These are phyloP conservation scores for Crocidura indochinensis DNA, from an alignment of 2,797 vertebrate genomes.

Conservation along the genomic window DNA sequence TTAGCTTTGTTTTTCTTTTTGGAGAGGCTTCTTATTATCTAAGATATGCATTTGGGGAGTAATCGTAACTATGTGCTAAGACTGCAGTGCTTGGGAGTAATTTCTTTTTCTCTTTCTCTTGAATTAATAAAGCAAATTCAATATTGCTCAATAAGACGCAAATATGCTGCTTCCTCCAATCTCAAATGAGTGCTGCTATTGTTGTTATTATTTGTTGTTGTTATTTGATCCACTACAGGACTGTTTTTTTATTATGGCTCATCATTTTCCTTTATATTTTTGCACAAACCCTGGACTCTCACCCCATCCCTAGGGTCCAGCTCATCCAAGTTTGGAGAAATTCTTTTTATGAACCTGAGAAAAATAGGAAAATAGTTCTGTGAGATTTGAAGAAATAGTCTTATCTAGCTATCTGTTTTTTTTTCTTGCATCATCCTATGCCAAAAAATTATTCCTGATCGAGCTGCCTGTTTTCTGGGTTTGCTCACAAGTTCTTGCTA, in stretches of 20 bases:
- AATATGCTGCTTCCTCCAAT: slow-evolving; percentile 6
- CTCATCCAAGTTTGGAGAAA: neutral
- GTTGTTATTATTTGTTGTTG: too few relatives aligned
- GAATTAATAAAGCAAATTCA: slow-evolving; percentile 79
- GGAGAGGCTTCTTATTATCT: slow-evolving; percentile 77
- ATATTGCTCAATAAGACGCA: slow-evolving; percentile 50
- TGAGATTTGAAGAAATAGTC: neutral
- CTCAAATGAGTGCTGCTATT: neutral
- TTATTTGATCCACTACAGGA: slow-evolving; percentile 36
- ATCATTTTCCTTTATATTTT: neutral
- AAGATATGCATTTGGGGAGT: slow-evolving; percentile 67
- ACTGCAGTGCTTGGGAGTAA: slow-evolving; percentile 56
- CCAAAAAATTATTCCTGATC: neutral
- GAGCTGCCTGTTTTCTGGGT: slow-evolving; percentile 16
- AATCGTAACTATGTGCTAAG: slow-evolving; percentile 55
- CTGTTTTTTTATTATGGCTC: slow-evolving; percentile 47
- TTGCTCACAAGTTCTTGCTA: neutral
- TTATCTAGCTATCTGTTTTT: neutral
- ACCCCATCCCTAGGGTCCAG: neutral
- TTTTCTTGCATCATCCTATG: neutral
- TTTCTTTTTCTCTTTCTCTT: slow-evolving; percentile 74
- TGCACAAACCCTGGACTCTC: neutral
- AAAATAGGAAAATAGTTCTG: neutral
- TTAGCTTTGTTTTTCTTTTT: slow-evolving; percentile 56
- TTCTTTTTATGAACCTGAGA: neutral